Percentiles rank a stretch among this genome's conserved stretches.
These are phyloP conservation scores for Drosophila obscura DNA, from an alignment of 1,140 invertebrate genomes.

Conservation along the genomic window DNA sequence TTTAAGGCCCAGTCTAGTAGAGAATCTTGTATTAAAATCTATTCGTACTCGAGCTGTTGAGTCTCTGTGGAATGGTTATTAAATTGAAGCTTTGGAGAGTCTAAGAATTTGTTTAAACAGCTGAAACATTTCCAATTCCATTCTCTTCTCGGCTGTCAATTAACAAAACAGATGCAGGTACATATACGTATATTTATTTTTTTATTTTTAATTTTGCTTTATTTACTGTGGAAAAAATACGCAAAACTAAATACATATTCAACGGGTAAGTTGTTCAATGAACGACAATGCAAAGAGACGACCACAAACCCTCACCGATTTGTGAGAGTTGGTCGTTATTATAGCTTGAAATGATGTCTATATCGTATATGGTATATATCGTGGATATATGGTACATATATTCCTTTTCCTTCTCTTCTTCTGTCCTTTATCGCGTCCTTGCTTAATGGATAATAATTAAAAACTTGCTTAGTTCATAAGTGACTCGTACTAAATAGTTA, in stretches of 20 bases:
- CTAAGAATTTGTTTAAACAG: slow-evolving; percentile 30
- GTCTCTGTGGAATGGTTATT: not conserved
- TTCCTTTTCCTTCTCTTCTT: slow-evolving; percentile 3
- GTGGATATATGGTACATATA: slow-evolving; percentile 15
- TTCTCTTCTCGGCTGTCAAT: too few species aligned
- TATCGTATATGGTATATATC: slow-evolving; percentile 26
- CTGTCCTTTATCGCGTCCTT: slow-evolving; percentile 19
- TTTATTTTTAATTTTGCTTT: slow-evolving; percentile 46
- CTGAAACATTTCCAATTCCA: not conserved
- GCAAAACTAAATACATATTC: slow-evolving; percentile 54
- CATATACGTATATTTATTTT: slow-evolving; percentile 1
- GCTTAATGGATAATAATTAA: slow-evolving; percentile 65
- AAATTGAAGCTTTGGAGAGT: not conserved
- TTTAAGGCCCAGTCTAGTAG: slow-evolving; percentile 43
- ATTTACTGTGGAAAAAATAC: slow-evolving; percentile 56
- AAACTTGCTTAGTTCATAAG: slow-evolving; percentile 79
- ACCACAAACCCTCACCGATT: slow-evolving; percentile 17
- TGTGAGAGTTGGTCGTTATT: slow-evolving; percentile 28
- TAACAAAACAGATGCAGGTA: slow-evolving; percentile 15
- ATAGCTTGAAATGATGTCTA: slow-evolving; percentile 32
- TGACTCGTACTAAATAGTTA: slow-evolving; percentile 75
- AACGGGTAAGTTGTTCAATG: slow-evolving; percentile 60
- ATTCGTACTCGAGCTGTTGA: slow-evolving; percentile 4
- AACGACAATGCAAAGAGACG: slow-evolving; percentile 35
- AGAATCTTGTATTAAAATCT: not conserved